These are phyloP conservation scores for Phalacrocorax pelagicus DNA, from an alignment of 2,113 vertebrate species.

Conservation along the genomic window DNA sequence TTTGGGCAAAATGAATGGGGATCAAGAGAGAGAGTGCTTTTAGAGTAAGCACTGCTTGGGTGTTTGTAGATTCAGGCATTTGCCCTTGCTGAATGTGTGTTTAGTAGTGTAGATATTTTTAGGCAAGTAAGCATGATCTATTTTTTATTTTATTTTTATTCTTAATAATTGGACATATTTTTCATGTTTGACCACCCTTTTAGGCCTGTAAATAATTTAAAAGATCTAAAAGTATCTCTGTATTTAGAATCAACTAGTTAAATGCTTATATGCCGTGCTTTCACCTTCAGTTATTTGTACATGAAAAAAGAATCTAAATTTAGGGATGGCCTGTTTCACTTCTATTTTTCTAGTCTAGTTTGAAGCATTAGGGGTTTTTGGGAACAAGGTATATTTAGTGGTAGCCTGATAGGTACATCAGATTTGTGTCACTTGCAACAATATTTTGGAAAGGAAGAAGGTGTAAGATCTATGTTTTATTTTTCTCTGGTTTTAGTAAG, in stretches of 20 bases:
- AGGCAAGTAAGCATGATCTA: constrained; percentile 24
- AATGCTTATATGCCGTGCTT: constrained; percentile 14
- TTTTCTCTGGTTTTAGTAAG: background rate
- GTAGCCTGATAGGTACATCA: background rate
- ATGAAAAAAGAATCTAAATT: constrained; percentile 16
- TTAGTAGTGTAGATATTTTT: constrained; percentile 42
- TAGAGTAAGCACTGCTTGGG: background rate
- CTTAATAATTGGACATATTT: constrained; percentile 49
- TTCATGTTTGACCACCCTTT: constrained; percentile 55
- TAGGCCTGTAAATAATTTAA: constrained; percentile 62
- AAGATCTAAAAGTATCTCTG: constrained; percentile 50
- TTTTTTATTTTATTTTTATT: constrained; percentile 57
- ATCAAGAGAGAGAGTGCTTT: background rate
- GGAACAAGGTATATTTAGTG: background rate
- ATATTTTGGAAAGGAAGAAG: background rate
- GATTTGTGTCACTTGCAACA: background rate
- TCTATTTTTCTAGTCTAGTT: background rate
- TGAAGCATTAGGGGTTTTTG: background rate
- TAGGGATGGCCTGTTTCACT: background rate
- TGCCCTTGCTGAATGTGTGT: background rate
- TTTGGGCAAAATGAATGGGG: background rate
- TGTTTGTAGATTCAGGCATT: background rate
- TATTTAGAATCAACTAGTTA: constrained; percentile 43
- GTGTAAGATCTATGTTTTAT: background rate
- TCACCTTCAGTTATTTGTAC: constrained; percentile 23